Percentiles rank a stretch among this genome's conserved stretches.
These are phyloP conservation scores for Nerophis lumbriciformis DNA, from an alignment of 2,113 vertebrate genomes.

Conservation along the genomic window DNA sequence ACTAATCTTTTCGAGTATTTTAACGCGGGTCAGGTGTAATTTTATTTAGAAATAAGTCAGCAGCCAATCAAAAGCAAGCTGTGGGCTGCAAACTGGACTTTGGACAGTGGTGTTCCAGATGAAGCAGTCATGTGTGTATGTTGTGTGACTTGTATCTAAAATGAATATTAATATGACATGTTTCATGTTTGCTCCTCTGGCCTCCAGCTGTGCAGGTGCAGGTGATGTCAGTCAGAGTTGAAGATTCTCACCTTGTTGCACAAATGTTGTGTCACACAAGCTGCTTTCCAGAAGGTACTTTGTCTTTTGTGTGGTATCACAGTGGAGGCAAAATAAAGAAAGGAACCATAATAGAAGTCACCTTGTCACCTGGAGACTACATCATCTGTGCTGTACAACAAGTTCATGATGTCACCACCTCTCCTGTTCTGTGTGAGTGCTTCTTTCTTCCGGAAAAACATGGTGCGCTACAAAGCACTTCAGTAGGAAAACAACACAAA, in stretches of 20 bases:
- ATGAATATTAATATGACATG: too few species aligned
- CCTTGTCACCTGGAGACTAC: background rate
- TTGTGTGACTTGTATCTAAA: too few species aligned
- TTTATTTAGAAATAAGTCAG: too few species aligned
- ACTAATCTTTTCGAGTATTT: too few species aligned
- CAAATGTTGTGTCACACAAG: background rate
- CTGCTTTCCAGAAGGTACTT: background rate
- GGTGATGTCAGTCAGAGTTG: background rate
- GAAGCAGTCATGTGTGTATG: too few species aligned
- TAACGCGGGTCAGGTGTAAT: too few species aligned
- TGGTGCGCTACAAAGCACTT: too few species aligned
- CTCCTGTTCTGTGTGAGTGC: background rate
- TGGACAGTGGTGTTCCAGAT: too few species aligned
- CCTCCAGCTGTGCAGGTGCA: background rate
- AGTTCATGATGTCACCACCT: background rate
- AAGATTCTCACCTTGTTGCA: background rate
- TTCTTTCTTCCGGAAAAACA: background rate
- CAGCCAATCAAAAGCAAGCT: too few species aligned
- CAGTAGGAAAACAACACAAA: too few species aligned
- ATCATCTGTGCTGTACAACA: background rate
- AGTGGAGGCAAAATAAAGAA: background rate
- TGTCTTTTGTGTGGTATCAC: background rate
- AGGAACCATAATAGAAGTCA: background rate
- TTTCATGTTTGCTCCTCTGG: background rate
- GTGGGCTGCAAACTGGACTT: too few species aligned